Evolutionary conservation across 2,888 invertebrate genomes (phyloP), one percentile per base, ranked within the genome.

Genomic region (Sphaerophoria rueppellii): DNA sequence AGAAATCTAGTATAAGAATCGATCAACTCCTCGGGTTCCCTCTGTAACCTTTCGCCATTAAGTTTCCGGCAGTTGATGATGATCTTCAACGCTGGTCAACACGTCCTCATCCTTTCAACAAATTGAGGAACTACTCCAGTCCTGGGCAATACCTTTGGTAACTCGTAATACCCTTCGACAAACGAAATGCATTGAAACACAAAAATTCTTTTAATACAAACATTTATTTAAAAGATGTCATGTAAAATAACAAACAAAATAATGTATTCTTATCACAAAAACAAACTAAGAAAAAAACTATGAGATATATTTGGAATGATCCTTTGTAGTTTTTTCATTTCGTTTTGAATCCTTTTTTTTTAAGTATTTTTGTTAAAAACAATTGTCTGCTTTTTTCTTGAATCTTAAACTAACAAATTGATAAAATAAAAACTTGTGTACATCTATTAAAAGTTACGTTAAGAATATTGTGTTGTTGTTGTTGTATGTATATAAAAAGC

Each of bases 191-290:
- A 12, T 24, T 11, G 9, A 46, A 61, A 61, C 12, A 0, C 61
- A 61, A 43, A 7, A 32, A 32, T 16, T 74, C 63, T 81, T 79
- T 81, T 70, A 83, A 81, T 85, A 81, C 81, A 85, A 85, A 81
- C 85, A 85, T 85, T 85, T 85, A 85, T 85, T 85, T 76, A 81
- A 85, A 85, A 81, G 85, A 85, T 85, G 85, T 85, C 81, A 85
- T 80, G 85, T 85, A 85, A 85, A 85, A 85, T 85, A 85, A 85
- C 85, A 77, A 85, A 85, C 81, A 81, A 85, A 82, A 72, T 78
- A 80, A 73, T 73, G 70, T 73, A 77, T 77, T 81, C 71, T 81
- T 85, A 85, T 85, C 85, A 85, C 85, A 85, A 85, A 85, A 81
- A 24, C 24, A 24, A 85, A 77, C 52, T 76, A 85, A 81, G 80